Evolutionary conservation across 2,888 invertebrate species (phyloP).

Genomic region (Bembecia ichneumoniformis): DNA sequence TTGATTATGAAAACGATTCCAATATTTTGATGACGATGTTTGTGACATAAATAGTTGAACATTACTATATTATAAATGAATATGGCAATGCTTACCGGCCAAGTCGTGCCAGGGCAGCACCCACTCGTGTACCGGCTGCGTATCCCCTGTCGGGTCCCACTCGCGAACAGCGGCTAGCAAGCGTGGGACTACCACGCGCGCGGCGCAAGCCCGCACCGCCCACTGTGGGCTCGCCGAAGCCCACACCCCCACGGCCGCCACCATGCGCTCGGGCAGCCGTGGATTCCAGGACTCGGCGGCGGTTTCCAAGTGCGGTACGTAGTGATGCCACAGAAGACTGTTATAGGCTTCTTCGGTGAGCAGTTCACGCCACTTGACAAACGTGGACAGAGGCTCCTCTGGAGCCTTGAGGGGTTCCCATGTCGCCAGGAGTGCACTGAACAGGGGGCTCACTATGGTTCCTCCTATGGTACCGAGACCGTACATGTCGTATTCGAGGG

Average conservation of each 20-base stretch:
- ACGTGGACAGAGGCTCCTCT: conserved; percentile 74
- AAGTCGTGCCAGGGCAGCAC: conserved; percentile 95
- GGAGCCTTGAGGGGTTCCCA: conserved; percentile 87
- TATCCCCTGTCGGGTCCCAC: conserved; percentile 97
- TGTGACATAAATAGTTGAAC: no score
- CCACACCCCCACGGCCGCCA: conserved; percentile 87
- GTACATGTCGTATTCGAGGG: conserved; percentile 84
- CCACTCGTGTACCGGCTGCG: conserved; percentile 97
- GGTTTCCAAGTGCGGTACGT: conserved; percentile 86
- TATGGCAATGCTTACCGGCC: conserved; percentile 73
- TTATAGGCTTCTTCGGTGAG: conserved; percentile 81
- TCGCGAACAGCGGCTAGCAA: conserved; percentile 82
- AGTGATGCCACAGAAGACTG: conserved; percentile 89
- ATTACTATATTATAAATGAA: no score
- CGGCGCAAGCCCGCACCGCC: conserved; percentile 86
- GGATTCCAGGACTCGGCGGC: conserved; percentile 90
- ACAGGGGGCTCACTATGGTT: conserved; percentile 85
- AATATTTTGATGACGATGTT: no score
- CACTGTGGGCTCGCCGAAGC: conserved; percentile 83
- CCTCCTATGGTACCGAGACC: conserved; percentile 88
- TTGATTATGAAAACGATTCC: no score
- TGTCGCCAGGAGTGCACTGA: conserved; percentile 79
- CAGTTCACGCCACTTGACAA: conserved; percentile 80
- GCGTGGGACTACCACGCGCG: conserved; percentile 85
- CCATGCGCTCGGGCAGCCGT: conserved; percentile 82